Percentiles rank a stretch among this genome's conserved stretches.
Conservation (phyloP, 2,888 invertebrate genomes). For the Lycaena phlaeas region DNA sequence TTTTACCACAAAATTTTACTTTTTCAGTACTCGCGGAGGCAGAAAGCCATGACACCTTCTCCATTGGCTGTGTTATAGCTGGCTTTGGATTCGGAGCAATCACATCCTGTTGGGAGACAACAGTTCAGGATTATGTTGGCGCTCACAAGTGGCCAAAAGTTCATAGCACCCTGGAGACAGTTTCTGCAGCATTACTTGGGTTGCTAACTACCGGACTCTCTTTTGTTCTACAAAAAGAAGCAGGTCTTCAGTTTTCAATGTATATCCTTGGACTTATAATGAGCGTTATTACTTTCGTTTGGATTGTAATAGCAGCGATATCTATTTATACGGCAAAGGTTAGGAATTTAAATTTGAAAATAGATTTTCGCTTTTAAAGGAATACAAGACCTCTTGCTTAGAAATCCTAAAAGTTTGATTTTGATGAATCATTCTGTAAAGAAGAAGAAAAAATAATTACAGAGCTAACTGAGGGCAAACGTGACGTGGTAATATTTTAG, state of each 20-base stretch:
- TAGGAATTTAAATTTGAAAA: constrained; percentile 31
- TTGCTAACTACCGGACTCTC: constrained; percentile 40
- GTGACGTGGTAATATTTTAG: too few relatives aligned
- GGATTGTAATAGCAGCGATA: constrained; percentile 39
- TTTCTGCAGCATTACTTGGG: constrained; percentile 45
- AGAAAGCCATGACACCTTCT: constrained; percentile 54
- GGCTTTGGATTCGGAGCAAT: constrained; percentile 66
- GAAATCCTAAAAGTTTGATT: too few relatives aligned
- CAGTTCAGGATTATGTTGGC: constrained; percentile 61
- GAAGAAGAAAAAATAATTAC: too few relatives aligned
- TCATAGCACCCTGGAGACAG: constrained; percentile 58
- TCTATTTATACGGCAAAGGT: constrained; percentile 43
- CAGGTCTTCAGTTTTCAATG: constrained; percentile 42
- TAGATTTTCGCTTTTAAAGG: constrained; percentile 13
- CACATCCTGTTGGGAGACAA: constrained; percentile 56
- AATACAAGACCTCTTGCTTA: not conserved
- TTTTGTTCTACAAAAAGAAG: constrained; percentile 34
- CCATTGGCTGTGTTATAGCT: constrained; percentile 61
- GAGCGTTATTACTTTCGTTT: constrained; percentile 38
- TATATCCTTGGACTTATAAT: constrained; percentile 41
- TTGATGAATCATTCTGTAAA: too few relatives aligned
- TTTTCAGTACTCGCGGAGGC: constrained; percentile 51
- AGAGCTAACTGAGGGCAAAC: too few relatives aligned
- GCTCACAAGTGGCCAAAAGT: constrained; percentile 61
- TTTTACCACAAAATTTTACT: constrained; percentile 10